Conservation (phyloP, 1,140 invertebrate genomes). For the Oreohelix idahoensis region DNA sequence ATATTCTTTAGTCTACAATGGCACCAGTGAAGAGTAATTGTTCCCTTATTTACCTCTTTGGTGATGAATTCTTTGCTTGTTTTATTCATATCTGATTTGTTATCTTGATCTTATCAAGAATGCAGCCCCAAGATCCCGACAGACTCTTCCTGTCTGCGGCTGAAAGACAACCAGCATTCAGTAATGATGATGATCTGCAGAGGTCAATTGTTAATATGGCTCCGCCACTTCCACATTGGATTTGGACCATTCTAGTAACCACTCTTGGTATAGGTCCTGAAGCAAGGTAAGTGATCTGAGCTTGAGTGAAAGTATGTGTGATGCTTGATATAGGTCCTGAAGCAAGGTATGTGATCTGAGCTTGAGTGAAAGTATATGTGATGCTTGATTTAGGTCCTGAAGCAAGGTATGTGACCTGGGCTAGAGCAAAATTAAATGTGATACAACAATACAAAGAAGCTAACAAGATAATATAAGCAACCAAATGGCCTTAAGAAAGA, state of each 20-base stretch:
- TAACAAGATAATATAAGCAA: too few species aligned
- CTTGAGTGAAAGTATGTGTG: too few species aligned
- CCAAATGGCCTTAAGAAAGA: too few species aligned
- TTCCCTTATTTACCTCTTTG: too few species aligned
- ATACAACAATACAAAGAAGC: too few species aligned
- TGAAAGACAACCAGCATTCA: neutral
- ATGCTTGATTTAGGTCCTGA: too few species aligned
- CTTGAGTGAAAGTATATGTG: too few species aligned
- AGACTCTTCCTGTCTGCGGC: neutral
- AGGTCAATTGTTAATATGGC: constrained; percentile 1
- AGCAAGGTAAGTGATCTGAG: neutral
- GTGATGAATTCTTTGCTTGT: neutral
- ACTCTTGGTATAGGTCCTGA: neutral
- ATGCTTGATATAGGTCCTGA: neutral
- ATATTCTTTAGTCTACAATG: too few species aligned
- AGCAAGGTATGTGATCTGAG: neutral
- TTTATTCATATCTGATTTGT: neutral
- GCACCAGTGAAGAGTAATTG: too few species aligned
- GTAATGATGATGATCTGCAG: constrained; percentile 6
- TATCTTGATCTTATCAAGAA: neutral
- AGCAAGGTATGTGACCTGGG: too few species aligned
- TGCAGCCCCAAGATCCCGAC: neutral
- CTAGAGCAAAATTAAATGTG: too few species aligned
- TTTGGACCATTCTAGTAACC: constrained; percentile 7
- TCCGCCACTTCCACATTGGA: neutral